Percentiles rank a stretch among this genome's conserved stretches.
phyloP scores from a whole-genome alignment of 2,888 invertebrate genomes.

The Hymenopus coronatus region DNA sequence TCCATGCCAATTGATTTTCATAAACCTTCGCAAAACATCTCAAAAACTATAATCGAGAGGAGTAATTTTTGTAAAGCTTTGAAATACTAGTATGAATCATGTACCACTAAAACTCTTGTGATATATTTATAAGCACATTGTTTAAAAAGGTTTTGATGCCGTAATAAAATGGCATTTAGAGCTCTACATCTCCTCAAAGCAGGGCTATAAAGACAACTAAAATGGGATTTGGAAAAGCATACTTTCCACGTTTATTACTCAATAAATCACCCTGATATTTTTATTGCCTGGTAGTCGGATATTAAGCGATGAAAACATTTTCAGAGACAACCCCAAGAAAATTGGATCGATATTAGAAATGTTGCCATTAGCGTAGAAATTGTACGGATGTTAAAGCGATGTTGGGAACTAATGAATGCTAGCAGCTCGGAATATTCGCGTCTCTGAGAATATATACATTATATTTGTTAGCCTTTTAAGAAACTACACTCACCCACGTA shows the following conservation, averaged over 20 bases:
- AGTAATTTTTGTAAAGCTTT: background rate
- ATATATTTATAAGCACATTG: background rate
- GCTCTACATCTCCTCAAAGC: background rate
- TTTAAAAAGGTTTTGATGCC: background rate
- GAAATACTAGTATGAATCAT: background rate
- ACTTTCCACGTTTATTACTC: background rate
- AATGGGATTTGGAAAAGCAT: background rate
- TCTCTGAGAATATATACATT: no score
- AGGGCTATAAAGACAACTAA: background rate
- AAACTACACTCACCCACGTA: background rate
- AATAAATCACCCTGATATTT: background rate
- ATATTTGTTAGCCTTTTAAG: background rate
- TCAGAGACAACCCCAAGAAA: background rate
- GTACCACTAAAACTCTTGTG: background rate
- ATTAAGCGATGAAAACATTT: background rate
- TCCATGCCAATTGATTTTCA: no score
- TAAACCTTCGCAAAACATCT: no score
- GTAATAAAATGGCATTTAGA: background rate
- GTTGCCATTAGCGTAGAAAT: background rate
- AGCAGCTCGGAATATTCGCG: no score
- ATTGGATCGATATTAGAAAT: background rate
- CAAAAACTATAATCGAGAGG: no score
- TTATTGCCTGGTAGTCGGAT: background rate
- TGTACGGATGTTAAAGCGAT: background rate
- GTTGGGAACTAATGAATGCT: no score